Base-by-base conservation (phyloP, 2,797 vertebrate species). In the Galago senegalensis region DNA sequence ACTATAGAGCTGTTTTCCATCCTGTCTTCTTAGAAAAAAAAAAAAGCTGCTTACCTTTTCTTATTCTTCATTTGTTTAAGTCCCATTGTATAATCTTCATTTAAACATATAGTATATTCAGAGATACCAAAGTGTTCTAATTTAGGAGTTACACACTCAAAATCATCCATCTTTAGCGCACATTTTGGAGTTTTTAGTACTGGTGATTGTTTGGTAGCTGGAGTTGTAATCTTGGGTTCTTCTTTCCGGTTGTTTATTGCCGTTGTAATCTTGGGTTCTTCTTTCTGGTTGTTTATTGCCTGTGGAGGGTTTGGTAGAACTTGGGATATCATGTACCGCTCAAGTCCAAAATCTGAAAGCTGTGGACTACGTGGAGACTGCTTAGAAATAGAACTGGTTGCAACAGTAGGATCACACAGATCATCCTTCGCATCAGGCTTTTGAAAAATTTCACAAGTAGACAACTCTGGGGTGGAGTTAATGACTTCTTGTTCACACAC, bases 331-430 rank as follows among this genome's bases (percentile, higher is more conserved):
- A 99, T 98, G 40, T 99, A 98, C 8, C 99, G 99, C 3, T 99
- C 99, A 85, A 99, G 98, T 6, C 99, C 99, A 10, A 99, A 99
- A 96, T 99, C 99, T 0, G 99, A 99, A 63, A 99, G 99, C 91
- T 99, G 99, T 0, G 99, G 99, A 60, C 98, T 98, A 2, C 88
- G 98, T 95, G 99, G 93, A 0, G 88, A 93, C 67, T 98, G 98
- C 43, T 85, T 18, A 58, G 97, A 77, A 18, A 87, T 65, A 3
- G 27, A 97, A 91, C 31, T 96, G 86, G 96, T 94, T 94, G 0
- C 70, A 29, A 56, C 93, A 93, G 2, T 89, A 46, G 56, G 43
- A 7, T 56, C 49, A 34, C 63, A 40, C 0, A 8, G 37, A 3
- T 37, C 10, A 2, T 97, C 95, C 58, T 95, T 95, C 40, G 73